phyloP scores from a whole-genome alignment of 2,113 vertebrate species.

The Crotalus horridus region DNA sequence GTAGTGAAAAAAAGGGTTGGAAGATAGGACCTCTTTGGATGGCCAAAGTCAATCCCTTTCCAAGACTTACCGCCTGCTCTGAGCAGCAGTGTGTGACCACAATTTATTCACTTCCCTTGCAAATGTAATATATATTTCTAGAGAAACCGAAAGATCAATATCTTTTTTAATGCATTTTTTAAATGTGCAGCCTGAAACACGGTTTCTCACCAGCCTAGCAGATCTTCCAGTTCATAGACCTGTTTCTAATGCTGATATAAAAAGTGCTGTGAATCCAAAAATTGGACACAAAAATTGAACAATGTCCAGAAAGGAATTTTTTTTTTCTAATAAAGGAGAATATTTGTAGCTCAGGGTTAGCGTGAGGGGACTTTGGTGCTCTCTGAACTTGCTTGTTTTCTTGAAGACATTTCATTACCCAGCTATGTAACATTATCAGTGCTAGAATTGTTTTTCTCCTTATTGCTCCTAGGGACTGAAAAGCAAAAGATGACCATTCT shows the following conservation, averaged over 20 bases:
- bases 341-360: neutral
- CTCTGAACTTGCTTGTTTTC: neutral
- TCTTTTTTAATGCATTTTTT: neutral
- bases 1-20: neutral
- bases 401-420: neutral
- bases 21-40: neutral
- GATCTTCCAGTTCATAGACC: constrained; percentile 11
- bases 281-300: neutral
- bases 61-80: neutral
- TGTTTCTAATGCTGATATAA: constrained; percentile 14
- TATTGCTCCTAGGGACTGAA: neutral
- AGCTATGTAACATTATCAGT: neutral
- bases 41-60: neutral
- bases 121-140: neutral
- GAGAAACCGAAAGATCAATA: constrained; percentile 3
- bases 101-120: neutral
- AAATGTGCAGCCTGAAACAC: constrained; percentile 14
- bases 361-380: too few species aligned
- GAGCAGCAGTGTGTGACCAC: neutral
- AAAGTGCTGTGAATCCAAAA: neutral
- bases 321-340: neutral
- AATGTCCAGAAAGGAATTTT: neutral
- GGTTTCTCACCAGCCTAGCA: neutral
- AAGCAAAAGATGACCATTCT: neutral
- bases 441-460: neutral